Evolutionary conservation across 1,140 invertebrate genomes (phyloP).

Genomic region (Drosophila tsacasi): DNA sequence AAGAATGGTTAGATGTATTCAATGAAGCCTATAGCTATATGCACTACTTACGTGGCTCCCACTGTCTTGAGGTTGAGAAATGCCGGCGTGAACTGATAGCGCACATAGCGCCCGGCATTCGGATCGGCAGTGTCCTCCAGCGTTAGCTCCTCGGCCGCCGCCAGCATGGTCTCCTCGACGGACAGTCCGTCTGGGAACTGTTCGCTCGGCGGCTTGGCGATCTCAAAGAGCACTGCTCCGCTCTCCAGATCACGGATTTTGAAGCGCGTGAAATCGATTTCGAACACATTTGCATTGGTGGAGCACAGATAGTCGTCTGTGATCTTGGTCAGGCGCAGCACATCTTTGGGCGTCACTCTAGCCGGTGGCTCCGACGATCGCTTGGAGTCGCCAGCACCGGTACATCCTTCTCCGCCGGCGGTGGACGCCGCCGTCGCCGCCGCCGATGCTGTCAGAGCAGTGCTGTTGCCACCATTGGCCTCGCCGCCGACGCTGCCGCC

Average conservation of each 20-base stretch:
- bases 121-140: constrained; percentile 89
- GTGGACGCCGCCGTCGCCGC: background rate
- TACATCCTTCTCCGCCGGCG: background rate
- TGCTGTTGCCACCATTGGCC: constrained; percentile 12
- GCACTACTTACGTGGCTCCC: constrained; percentile 92
- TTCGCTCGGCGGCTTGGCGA: constrained; percentile 94
- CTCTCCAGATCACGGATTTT: constrained; percentile 98
- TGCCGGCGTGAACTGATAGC: constrained; percentile 98
- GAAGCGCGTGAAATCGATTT: constrained; percentile 99
- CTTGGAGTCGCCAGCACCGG: constrained; percentile 21
- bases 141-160: constrained; percentile 87
- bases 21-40: background rate
- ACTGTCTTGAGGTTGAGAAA: constrained; percentile 98
- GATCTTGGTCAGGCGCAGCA: constrained; percentile 87
- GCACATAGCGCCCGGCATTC: constrained; percentile 97
- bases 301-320: constrained; percentile 94
- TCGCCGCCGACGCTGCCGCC: constrained; percentile 13
- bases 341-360: constrained; percentile 88
- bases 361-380: constrained; percentile 45
- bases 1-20: background rate
- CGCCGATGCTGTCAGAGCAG: constrained; percentile 1
- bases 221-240: constrained; percentile 97
- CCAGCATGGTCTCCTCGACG: constrained; percentile 87
- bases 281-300: constrained; percentile 97
- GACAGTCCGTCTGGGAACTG: constrained; percentile 87